Evolutionary conservation across 2,113 vertebrate genomes (phyloP), one percentile per base, ranked within the genome.

Genomic region (Stictonetta naevosa): DNA sequence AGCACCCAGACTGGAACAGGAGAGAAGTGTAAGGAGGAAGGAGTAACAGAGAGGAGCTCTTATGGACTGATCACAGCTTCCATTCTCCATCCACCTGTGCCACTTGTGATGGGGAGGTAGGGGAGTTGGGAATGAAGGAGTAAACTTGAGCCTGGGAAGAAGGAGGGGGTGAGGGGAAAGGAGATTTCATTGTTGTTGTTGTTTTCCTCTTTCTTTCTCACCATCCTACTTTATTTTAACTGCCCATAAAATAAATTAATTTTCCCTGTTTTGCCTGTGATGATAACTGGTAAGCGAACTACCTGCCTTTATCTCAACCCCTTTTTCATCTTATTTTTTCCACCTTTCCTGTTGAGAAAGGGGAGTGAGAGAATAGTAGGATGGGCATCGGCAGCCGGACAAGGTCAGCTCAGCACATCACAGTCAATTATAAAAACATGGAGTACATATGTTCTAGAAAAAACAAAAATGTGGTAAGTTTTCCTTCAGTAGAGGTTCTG

Each of bases 361-460:
- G 7, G 14, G 48, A 71, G 5, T 33, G 33, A 66, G 3, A 83
- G 7, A 50, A 26, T 8, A 73, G 19, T 11, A 81, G 55, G 26
- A 34, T 28, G 23, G 13, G 23, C 0, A 0, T 36, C n/a, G 19
- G 16, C 42, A 69, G 6, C 6, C 50, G 66, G 26, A 2, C 18
- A 31, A 40, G 26, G 15, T 36, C 16, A 55, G 10, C 8, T 3
- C 26, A 71, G 11, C 15, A 26, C 4, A 26, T 31, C 0, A 0
- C 2, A 5, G 1, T 77, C 38, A 86, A 34, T 69, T 66, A 22
- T 15, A 50, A 6, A 21, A 46, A 22, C 10, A 29, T 11, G 33
- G 10, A 78, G 34, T 40, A 14, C 1, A 4, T 64, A 20, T 25
- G 5, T 46, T 53, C 7, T 34, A 63, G 19, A 66, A 80, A 69